Evolutionary conservation across 2,113 vertebrate species (phyloP), one percentile per base, ranked within the genome.

Genomic region (Bambusicola thoracicus): DNA sequence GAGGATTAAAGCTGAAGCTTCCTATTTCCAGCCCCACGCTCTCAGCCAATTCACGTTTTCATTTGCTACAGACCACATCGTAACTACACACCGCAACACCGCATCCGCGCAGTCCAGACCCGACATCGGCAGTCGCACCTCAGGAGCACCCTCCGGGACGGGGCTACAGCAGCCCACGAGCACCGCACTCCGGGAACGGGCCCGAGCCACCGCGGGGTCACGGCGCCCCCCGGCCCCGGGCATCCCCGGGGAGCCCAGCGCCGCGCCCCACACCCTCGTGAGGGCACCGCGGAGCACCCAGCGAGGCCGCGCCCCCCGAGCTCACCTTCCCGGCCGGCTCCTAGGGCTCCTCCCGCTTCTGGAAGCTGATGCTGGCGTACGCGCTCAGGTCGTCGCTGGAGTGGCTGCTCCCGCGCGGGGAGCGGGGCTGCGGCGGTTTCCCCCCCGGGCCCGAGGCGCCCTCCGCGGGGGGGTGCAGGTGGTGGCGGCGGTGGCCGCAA

Each of bases 291-390:
- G 30, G 53, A 32, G 51, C 25, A 13, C 49, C 51, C 21, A 27
- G 51, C 51, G 51, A 29, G 14, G 51, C 51, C 27, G 27, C 51
- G 3, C n/a, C 58, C 58, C n/a, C 13, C n/a, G 79, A 51, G 91
- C 97, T 94, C 97, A 99, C 98, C 98, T 98, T 98, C 97, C 96
- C 48, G 85, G 65, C 53, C 91, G 86, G 90, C 95, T 97, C 95
- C 93, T 97, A 97, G 93, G 89, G 78, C 79, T 98, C 98, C 76
- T 98, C 98, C 91, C 94, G 97, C 96, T 98, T 98, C 97, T 98
- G 97, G 96, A 99, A 99, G 96, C 95, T 98, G 97, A 99, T 98
- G 98, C 98, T 99, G 93, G 98, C 98, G 76, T 99, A 99, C 81
- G 98, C 87, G 78, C 97, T 98, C 85, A 97, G 74, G 94, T 99